Evolutionary conservation across 1,140 invertebrate genomes (phyloP).

Genomic region (Leptinotarsa undecemlineata): DNA sequence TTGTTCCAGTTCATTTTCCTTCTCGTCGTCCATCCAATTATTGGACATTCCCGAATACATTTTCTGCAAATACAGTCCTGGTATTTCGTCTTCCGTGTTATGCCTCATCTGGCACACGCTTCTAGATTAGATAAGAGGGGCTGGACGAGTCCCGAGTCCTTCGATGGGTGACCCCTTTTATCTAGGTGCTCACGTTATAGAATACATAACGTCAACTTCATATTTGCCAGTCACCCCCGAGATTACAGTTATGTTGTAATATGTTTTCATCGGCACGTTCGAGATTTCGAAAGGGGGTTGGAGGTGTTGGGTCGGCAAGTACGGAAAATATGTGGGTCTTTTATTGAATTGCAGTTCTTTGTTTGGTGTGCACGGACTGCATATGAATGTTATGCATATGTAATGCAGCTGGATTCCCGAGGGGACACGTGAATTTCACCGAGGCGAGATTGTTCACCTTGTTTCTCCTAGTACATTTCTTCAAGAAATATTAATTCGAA

Average conservation of each 20-base stretch:
- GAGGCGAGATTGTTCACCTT: too few species aligned
- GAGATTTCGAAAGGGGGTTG: background rate
- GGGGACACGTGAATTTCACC: too few species aligned
- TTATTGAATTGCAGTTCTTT: conserved; percentile 13
- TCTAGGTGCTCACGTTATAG: conserved; percentile 14
- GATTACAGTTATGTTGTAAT: conserved; percentile 14
- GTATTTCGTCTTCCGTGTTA: background rate
- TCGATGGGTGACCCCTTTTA: conserved; percentile 7
- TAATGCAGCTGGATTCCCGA: background rate
- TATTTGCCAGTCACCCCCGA: conserved; percentile 11
- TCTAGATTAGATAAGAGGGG: conserved; percentile 14
- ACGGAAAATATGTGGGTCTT: conserved; percentile 1
- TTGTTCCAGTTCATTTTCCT: too few species aligned
- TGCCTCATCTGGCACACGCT: conserved; percentile 18
- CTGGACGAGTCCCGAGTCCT: background rate
- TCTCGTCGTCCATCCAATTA: too few species aligned
- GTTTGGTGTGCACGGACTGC: background rate
- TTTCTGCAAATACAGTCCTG: conserved; percentile 4
- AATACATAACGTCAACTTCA: background rate
- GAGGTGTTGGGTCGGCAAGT: background rate
- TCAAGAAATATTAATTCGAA: too few species aligned
- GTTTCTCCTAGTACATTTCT: too few species aligned
- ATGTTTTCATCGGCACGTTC: conserved; percentile 21
- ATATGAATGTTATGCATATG: background rate
- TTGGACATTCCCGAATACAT: too few species aligned